Evolutionary conservation across 1,140 invertebrate species (phyloP).

Genomic region (Acyrthosiphon pisum): DNA sequence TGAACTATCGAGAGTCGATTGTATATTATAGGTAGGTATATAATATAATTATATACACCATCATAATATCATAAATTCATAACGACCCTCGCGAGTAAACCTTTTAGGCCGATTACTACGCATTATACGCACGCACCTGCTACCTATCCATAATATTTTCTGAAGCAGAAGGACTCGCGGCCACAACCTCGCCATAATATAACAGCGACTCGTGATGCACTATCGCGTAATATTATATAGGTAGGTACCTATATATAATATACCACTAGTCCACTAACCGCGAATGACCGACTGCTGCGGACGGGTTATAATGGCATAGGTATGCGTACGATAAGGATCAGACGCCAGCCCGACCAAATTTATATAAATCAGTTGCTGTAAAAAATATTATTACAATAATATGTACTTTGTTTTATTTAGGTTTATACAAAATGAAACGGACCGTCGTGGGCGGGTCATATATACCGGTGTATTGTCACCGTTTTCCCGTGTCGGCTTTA

Average conservation of each 20-base stretch:
- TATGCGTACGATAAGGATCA: neutral
- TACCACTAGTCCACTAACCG: no score
- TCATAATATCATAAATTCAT: no score
- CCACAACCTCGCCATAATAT: neutral
- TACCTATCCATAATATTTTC: no score
- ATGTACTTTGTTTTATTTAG: neutral
- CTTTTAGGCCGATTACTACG: neutral
- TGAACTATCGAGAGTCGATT: no score
- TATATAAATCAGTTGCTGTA: neutral
- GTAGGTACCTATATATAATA: neutral
- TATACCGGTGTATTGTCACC: neutral
- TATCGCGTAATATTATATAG: neutral
- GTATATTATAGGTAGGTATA: no score
- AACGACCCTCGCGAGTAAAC: neutral
- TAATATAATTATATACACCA: no score
- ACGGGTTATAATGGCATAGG: no score
- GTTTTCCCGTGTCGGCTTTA: neutral
- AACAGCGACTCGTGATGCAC: neutral
- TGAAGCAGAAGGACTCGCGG: neutral
- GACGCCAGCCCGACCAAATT: neutral
- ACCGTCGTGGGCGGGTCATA: neutral
- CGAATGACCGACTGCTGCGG: neutral
- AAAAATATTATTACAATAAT: neutral
- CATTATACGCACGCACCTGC: neutral
- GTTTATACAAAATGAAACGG: neutral